Evolutionary conservation across 2,888 invertebrate genomes (phyloP), one percentile per base, ranked within the genome.

Genomic region (Microctonus brassicae): DNA sequence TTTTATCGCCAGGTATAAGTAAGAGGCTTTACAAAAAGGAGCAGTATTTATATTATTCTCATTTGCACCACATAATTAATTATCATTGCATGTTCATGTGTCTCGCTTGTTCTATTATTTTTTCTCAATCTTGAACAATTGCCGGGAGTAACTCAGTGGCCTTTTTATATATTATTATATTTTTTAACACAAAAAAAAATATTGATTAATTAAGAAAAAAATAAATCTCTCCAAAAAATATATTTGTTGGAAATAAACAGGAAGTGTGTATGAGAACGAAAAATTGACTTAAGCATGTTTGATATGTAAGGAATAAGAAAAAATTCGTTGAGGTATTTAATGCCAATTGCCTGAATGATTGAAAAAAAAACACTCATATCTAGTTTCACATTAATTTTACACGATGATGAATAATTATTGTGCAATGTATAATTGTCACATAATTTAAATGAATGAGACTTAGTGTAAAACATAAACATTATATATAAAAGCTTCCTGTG

Each of bases 341-440:
- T 77, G 80, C 78, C 77, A 82, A 80, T 83, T 84, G 85, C 84
- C 84, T 85, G 84, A 85, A 78, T 77, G 76, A 80, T 81, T 77
- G 81, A 77, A 81, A 24, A 33, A 81, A 33, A 76, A 81, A 79
- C 79, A 80, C 78, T 77, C 72, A 78, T 79, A 78, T 74, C 74
- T 73, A 78, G 65, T 81, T 83, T 80, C 81, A 80, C 84, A 84
- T 75, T 77, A 79, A 82, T 81, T 81, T 47, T 82, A 74, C 69
- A 73, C 71, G 63, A 53, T 71, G 74, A 63, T 62, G 64, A 67
- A 62, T 64, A 68, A 71, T 60, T 72, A 62, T 64, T 76, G 69
- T 75, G 71, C 69, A 75, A 66, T 72, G 62, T 62, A 73, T 72
- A 63, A 58, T 68, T 24, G 52, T 70, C 22, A 34, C n/a, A 55